Evolutionary conservation across 2,888 invertebrate species (phyloP).

Genomic region (Polylopha cassiicola): DNA sequence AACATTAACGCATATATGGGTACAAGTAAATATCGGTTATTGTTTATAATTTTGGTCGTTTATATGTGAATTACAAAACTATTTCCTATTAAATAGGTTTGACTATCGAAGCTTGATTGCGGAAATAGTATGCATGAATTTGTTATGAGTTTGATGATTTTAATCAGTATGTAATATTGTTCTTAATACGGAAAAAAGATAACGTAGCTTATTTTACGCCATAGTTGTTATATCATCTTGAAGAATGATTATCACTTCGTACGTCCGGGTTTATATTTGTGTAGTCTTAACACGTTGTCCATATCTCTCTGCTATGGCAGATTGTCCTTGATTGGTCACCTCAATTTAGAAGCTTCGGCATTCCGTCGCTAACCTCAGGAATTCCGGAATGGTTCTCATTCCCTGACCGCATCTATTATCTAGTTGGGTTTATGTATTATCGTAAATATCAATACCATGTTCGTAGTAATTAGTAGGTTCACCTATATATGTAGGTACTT

Average conservation of each 20-base stretch:
- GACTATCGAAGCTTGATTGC: no score
- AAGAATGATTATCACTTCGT: conserved; percentile 7
- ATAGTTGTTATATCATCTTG: no score
- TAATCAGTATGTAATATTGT: no score
- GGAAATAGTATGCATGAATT: no score
- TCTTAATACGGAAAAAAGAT: no score
- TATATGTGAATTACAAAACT: no score
- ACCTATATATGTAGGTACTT: not conserved
- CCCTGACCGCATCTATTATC: conserved; percentile 35
- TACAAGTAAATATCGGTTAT: no score
- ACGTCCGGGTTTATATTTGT: conserved; percentile 13
- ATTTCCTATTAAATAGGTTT: no score
- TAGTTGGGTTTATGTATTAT: conserved; percentile 23
- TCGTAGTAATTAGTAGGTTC: conserved; percentile 19
- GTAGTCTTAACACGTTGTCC: conserved; percentile 20
- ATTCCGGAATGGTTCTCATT: conserved; percentile 59
- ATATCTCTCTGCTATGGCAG: conserved; percentile 11
- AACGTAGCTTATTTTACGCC: no score
- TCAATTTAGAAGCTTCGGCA: conserved; percentile 46
- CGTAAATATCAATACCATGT: conserved; percentile 14
- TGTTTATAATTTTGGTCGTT: no score
- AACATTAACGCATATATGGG: no score
- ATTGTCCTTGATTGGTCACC: conserved; percentile 46
- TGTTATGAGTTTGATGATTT: no score
- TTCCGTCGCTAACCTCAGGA: conserved; percentile 55